Conservation (phyloP, 2,888 invertebrate genomes). For the Drosophila cognata region DNA sequence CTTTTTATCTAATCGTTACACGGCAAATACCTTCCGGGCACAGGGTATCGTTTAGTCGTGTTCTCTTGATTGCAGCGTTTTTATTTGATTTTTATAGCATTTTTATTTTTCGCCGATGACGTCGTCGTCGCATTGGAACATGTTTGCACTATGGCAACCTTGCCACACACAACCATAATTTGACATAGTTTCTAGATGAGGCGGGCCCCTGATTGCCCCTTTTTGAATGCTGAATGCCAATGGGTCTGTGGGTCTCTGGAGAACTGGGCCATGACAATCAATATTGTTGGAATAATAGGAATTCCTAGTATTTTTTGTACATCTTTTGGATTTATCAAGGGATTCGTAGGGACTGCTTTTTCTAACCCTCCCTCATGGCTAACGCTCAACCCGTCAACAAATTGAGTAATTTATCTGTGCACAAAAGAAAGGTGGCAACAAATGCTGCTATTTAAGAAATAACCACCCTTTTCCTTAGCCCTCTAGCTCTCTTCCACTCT, state of each 20-base stretch:
- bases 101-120: slow-evolving; percentile 67
- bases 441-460: slow-evolving; percentile 40
- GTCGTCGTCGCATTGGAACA: slow-evolving; percentile 37
- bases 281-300: neutral
- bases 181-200: slow-evolving; percentile 35
- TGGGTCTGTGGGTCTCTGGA: slow-evolving; percentile 41
- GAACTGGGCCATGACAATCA: slow-evolving; percentile 15
- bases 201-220: slow-evolving; percentile 18
- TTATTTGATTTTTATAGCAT: slow-evolving; percentile 57
- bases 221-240: slow-evolving; percentile 27
- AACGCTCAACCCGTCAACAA: slow-evolving; percentile 5
- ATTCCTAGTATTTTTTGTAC: neutral
- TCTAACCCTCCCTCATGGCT: neutral
- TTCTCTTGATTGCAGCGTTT: neutral
- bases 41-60: slow-evolving; percentile 7
- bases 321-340: slow-evolving; percentile 5
- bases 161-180: neutral
- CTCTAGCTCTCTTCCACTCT: neutral
- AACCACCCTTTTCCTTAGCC: slow-evolving; percentile 52
- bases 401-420: slow-evolving; percentile 56
- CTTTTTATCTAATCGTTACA: neutral
- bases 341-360: neutral
- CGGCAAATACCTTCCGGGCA: neutral
- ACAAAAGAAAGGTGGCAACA: slow-evolving; percentile 34
- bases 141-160: slow-evolving; percentile 20